Evolutionary conservation across 2,888 invertebrate species (phyloP), one percentile per base, ranked within the genome.

Genomic region (Ceriagrion tenellum): DNA sequence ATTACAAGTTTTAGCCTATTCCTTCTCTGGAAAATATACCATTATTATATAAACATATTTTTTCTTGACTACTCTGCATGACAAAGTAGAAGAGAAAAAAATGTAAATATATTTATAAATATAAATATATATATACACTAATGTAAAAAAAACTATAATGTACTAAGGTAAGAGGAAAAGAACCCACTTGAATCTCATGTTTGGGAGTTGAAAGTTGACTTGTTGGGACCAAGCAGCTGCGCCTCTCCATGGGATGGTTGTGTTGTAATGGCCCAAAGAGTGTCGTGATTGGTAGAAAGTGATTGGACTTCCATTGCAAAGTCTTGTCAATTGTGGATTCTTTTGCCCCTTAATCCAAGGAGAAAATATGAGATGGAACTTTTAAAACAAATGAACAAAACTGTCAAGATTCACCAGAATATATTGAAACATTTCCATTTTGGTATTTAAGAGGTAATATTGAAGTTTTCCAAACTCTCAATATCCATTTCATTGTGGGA

Each of bases 1-100:
- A 93, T 93, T 93, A 93, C 93, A 93, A 93, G 93, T 93, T 93
- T 93, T 93, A 93, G 93, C 93, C 93, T 93, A 93, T 93, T 93
- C 93, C 93, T 93, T 93, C 93, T 93, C 93, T 93, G 93, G 93
- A 93, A 93, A 93, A 93, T 93, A 93, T 93, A 93, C 93, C 93
- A 93, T 93, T 93, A 93, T 93, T 93, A 93, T 93, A 93, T 93
- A 93, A 93, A 93, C 93, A 93, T 93, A 93, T 93, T 93, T 93
- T 93, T 93, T 93, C 93, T 93, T 93, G 93, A 93, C 93, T 93
- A 93, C 93, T 93, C 93, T 93, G 93, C 93, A 93, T 93, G 93
- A 93, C 93, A 93, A 93, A 74, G 93, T 93, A 93, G 93, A 93
- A 93, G 93, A 93, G 93, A 93, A 93, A 93, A 93, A 93, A 93